Evolutionary conservation across 2,888 invertebrate genomes (phyloP).

Genomic region (Coelinius sp.): DNA sequence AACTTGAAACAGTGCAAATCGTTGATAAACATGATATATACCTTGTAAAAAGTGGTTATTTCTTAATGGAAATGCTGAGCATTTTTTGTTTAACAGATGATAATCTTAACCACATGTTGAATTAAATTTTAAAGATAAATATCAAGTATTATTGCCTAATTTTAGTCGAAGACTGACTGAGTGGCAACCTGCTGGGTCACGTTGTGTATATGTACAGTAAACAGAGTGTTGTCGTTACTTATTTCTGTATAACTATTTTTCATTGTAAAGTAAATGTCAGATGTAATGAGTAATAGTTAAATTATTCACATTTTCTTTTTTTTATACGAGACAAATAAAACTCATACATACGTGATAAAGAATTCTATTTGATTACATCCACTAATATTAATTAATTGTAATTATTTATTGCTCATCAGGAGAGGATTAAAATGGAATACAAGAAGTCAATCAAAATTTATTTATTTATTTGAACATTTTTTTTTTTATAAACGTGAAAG

Average conservation of each 20-base stretch:
- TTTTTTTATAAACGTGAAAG: neutral
- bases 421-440: neutral
- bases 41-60: constrained; percentile 9
- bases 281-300: neutral
- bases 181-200: constrained; percentile 23
- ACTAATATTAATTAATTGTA: too few species aligned
- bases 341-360: neutral
- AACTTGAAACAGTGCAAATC: constrained; percentile 1
- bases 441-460: neutral
- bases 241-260: neutral
- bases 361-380: constrained; percentile 29
- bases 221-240: neutral
- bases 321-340: neutral
- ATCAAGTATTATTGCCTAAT: constrained; percentile 38
- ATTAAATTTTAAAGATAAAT: constrained; percentile 5
- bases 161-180: constrained; percentile 33
- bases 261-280: neutral
- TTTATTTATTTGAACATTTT: neutral
- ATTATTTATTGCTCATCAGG: too few species aligned
- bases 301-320: constrained; percentile 4
- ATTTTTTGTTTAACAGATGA: neutral
- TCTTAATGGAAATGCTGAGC: constrained; percentile 20
- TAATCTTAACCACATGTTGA: neutral
- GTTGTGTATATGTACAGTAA: constrained; percentile 29
- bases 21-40: constrained; percentile 7